Conservation (phyloP, 2,888 invertebrate genomes). For the Erebia aethiops region DNA sequence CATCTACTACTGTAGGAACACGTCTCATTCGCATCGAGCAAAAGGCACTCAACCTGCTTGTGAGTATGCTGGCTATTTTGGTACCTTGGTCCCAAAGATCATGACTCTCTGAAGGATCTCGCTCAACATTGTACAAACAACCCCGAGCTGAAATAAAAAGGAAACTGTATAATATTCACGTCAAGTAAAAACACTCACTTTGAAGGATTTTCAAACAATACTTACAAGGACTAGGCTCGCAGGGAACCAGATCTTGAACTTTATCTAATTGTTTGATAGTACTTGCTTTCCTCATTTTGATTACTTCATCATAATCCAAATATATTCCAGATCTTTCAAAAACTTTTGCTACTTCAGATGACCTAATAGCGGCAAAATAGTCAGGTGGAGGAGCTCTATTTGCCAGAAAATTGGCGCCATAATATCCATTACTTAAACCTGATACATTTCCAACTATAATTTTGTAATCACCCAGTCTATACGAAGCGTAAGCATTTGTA, state of each 20-base stretch:
- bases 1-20: conserved; percentile 71
- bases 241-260: conserved; percentile 59
- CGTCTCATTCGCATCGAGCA: conserved; percentile 78
- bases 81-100: conserved; percentile 83
- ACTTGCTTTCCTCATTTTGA: conserved; percentile 56
- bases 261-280: conserved; percentile 62
- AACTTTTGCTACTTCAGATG: conserved; percentile 59
- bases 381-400: conserved; percentile 61
- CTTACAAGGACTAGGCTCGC: conserved; percentile 69
- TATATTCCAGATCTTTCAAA: conserved; percentile 61
- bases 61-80: conserved; percentile 70
- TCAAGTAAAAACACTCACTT: background rate
- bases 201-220: conserved; percentile 28
- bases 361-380: conserved; percentile 59
- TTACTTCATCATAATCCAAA: conserved; percentile 56
- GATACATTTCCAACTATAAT: conserved; percentile 83
- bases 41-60: conserved; percentile 66
- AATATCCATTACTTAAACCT: conserved; percentile 64
- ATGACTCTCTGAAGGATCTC: conserved; percentile 91
- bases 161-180: background rate
- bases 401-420: conserved; percentile 61
- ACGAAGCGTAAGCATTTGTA: conserved; percentile 77
- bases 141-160: conserved; percentile 75
- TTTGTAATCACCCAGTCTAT: conserved; percentile 85
- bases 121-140: conserved; percentile 89